Percentiles rank a stretch among this genome's conserved stretches.
Evolutionary conservation across 2,797 vertebrate genomes (phyloP).

Genomic region (Hydrophis major): DNA sequence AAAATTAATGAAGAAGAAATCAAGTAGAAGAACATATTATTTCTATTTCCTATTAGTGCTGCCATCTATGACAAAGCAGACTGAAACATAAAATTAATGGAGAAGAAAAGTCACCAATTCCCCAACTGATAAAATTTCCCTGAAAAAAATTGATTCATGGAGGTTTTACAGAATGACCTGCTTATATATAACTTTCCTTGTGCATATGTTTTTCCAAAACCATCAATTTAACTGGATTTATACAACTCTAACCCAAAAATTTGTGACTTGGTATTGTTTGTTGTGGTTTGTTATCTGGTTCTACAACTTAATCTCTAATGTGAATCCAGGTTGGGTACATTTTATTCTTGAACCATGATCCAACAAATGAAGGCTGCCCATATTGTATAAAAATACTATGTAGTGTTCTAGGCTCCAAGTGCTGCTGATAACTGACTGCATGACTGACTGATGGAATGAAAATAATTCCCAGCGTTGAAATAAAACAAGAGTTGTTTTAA

Average conservation of each 20-base stretch:
- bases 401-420: neutral
- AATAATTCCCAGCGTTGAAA: too few relatives aligned
- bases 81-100: neutral
- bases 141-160: conserved; percentile 4
- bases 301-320: neutral
- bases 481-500: too few relatives aligned
- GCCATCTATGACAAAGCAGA: conserved; percentile 4
- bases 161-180: conserved; percentile 27
- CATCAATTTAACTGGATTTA: neutral
- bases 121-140: neutral
- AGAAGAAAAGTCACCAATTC: conserved; percentile 39
- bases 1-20: neutral
- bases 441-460: too few relatives aligned
- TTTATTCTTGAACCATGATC: neutral
- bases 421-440: neutral
- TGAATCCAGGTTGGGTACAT: neutral
- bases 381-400: neutral
- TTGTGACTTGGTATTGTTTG: neutral
- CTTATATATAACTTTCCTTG: conserved; percentile 37
- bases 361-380: neutral
- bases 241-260: neutral
- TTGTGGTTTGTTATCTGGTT: neutral
- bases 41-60: conserved; percentile 10
- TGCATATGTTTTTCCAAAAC: conserved; percentile 16
- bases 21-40: neutral